A percentile compares a stretch with the other conserved stretches of the same genome.
These are phyloP conservation scores for Ericerus pela DNA, from an alignment of 1,140 invertebrate genomes.

Conservation along the genomic window DNA sequence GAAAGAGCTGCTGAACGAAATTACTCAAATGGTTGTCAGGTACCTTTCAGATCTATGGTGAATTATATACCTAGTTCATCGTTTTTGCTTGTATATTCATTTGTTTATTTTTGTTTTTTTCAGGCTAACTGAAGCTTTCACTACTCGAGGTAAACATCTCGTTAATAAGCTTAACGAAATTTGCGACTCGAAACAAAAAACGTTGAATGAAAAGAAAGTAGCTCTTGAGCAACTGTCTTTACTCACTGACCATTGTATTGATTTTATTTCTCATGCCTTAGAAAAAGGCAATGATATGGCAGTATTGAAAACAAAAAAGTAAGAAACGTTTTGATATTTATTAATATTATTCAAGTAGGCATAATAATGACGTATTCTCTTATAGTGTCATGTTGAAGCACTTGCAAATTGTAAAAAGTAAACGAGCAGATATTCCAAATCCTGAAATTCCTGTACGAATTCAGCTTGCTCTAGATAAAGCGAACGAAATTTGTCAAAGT, in stretches of 20 bases:
- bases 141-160: constrained; percentile 61
- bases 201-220: constrained; percentile 63
- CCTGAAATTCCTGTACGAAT: constrained; percentile 69
- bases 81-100: constrained; percentile 11
- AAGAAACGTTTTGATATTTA: constrained; percentile 28
- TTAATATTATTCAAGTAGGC: neutral
- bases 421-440: constrained; percentile 65
- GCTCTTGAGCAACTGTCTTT: constrained; percentile 60
- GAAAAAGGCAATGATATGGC: constrained; percentile 68
- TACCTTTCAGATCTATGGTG: too few species aligned
- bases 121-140: constrained; percentile 68
- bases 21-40: constrained; percentile 71
- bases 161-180: constrained; percentile 62
- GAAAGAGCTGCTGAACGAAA: constrained; percentile 63
- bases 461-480: constrained; percentile 55
- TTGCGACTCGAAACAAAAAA: constrained; percentile 67
- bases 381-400: constrained; percentile 43
- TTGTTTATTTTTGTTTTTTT: constrained; percentile 22
- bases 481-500: constrained; percentile 61
- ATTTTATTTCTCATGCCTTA: constrained; percentile 61
- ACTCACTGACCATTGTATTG: constrained; percentile 71
- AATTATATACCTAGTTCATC: neutral
- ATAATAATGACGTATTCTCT: constrained; percentile 14
- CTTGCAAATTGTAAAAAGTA: constrained; percentile 59
- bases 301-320: constrained; percentile 67